Percentiles rank a stretch among this genome's conserved stretches.
phyloP scores from a whole-genome alignment of 2,113 vertebrate genomes.

The Pangasianodon gigas region DNA sequence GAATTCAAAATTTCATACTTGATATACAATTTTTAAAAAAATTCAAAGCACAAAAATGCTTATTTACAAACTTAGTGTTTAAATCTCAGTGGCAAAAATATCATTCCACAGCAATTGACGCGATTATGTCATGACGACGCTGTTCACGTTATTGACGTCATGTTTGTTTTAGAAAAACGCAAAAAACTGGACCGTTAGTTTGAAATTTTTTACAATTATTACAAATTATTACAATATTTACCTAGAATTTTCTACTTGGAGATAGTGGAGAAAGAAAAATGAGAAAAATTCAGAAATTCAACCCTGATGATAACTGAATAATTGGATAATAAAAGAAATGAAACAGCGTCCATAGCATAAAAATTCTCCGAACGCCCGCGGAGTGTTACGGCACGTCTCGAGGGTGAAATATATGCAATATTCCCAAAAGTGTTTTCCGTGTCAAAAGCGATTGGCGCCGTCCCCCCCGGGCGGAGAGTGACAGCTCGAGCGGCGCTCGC shows the following conservation, averaged over 20 bases:
- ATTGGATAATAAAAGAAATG: conserved; percentile 18
- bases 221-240: not conserved
- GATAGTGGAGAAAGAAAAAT: not conserved
- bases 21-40: not conserved
- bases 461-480: conserved; percentile 47
- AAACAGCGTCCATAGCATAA: not conserved
- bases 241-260: not conserved
- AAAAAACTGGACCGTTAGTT: not conserved
- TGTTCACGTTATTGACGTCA: not conserved
- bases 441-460: conserved; percentile 51
- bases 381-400: conserved; percentile 30
- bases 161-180: not conserved
- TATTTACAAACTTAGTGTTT: not conserved
- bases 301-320: not conserved
- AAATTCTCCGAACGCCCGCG: not conserved
- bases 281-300: not conserved
- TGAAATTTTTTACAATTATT: not conserved
- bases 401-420: conserved; percentile 45
- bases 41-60: not conserved
- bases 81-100: not conserved
- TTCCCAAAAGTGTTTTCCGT: conserved; percentile 49
- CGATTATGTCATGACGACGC: not conserved
- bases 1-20: not conserved
- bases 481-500: conserved; percentile 48
- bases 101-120: not conserved